Evolutionary conservation across 2,888 invertebrate species (phyloP).

Genomic region (Halocaridina rubra): DNA sequence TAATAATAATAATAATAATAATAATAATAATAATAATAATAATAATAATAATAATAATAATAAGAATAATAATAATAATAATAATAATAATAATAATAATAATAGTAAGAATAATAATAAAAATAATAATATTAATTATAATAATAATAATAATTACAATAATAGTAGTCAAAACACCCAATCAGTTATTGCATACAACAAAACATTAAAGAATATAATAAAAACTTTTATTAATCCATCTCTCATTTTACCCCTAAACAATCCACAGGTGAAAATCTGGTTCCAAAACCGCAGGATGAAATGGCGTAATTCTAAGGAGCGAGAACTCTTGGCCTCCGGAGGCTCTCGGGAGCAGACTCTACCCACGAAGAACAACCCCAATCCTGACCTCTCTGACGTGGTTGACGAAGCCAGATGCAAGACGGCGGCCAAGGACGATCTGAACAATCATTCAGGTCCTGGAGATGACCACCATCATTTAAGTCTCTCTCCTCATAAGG

Average conservation of each 20-base stretch:
- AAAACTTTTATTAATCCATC: neutral
- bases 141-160: too few species aligned
- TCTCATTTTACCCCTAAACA: neutral
- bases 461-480: neutral
- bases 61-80: too few species aligned
- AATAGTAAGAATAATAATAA: too few species aligned
- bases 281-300: slow-evolving; percentile 99
- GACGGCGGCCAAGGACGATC: neutral
- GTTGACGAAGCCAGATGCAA: slow-evolving; percentile 22
- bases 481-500: neutral
- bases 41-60: too few species aligned
- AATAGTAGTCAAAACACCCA: too few species aligned
- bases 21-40: too few species aligned
- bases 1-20: too few species aligned
- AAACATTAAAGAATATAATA: too few species aligned
- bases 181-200: too few species aligned
- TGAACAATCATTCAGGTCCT: neutral
- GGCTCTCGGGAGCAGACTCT: slow-evolving; percentile 94
- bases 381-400: slow-evolving; percentile 88
- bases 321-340: slow-evolving; percentile 91
- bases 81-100: too few species aligned
- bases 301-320: slow-evolving; percentile 97
- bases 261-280: slow-evolving; percentile 82
- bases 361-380: slow-evolving; percentile 96
- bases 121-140: too few species aligned